phyloP scores from a whole-genome alignment of 1,140 invertebrate species.

The Aphidius gifuensis region DNA sequence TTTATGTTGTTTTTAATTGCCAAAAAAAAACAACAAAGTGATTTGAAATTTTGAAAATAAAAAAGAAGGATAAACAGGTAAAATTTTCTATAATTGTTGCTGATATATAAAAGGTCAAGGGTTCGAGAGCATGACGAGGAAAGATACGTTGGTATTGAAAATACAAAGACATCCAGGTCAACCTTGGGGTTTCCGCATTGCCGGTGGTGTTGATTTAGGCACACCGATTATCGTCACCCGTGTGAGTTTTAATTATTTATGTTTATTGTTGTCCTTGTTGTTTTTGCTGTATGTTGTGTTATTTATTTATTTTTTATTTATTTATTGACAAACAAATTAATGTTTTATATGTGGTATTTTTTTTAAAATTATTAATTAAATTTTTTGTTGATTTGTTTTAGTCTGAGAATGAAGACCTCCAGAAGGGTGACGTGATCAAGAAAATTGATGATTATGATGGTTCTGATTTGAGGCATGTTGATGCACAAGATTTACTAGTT shows the following conservation, averaged over 20 bases:
- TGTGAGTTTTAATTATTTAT: slow-evolving; percentile 61
- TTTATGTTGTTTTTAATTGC: too few species aligned
- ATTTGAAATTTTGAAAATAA: not conserved
- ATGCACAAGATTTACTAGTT: slow-evolving; percentile 85
- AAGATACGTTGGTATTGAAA: slow-evolving; percentile 70
- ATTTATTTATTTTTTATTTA: not conserved
- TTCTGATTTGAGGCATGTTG: slow-evolving; percentile 80
- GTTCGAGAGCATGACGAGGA: slow-evolving; percentile 55
- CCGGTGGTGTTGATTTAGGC: slow-evolving; percentile 84
- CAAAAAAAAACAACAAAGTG: too few species aligned
- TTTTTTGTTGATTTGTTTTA: slow-evolving; percentile 44
- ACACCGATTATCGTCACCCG: slow-evolving; percentile 87
- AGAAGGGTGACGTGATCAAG: slow-evolving; percentile 84
- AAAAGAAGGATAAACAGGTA: slow-evolving; percentile 8
- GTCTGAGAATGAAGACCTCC: slow-evolving; percentile 78
- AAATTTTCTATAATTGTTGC: not conserved
- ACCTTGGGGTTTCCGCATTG: slow-evolving; percentile 88
- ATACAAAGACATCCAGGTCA: slow-evolving; percentile 72
- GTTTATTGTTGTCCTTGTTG: slow-evolving; percentile 10
- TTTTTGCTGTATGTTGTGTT: slow-evolving; percentile 10
- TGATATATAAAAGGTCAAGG: slow-evolving; percentile 3
- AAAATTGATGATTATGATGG: slow-evolving; percentile 86
- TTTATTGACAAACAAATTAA: not conserved
- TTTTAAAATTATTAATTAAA: too few species aligned
- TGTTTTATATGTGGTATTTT: not conserved